Conservation (phyloP, 2,888 invertebrate species). For the Perithous albicinctus region DNA sequence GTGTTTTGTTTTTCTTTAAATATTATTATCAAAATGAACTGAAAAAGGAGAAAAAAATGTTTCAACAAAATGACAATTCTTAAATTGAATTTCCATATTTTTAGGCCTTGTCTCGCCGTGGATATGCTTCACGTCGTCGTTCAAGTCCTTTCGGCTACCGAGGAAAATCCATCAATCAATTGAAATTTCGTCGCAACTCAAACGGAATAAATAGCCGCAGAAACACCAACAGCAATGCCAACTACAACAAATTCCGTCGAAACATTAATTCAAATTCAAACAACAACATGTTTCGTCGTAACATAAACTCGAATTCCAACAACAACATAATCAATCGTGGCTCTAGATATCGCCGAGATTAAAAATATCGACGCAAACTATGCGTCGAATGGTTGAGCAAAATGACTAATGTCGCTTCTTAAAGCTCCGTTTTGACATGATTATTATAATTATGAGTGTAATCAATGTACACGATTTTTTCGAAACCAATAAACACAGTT, state of each 20-base stretch:
- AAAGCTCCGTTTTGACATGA: neutral
- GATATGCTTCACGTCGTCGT: too few relatives aligned
- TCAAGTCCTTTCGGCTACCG: too few relatives aligned
- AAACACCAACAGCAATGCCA: conserved; percentile 11
- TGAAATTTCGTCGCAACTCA: too few relatives aligned
- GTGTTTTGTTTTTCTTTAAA: too few relatives aligned
- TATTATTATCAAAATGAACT: too few relatives aligned
- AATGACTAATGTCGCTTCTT: neutral
- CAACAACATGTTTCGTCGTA: neutral
- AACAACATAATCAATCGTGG: neutral
- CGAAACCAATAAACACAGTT: neutral
- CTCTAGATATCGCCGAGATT: neutral
- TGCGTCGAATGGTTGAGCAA: neutral
- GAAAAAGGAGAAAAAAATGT: too few relatives aligned
- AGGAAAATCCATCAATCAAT: too few relatives aligned
- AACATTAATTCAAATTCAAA: conserved; percentile 10
- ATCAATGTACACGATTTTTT: neutral
- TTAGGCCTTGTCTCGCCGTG: too few relatives aligned
- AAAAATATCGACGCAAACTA: neutral
- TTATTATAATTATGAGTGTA: neutral
- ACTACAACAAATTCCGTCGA: neutral
- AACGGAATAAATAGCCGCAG: too few relatives aligned
- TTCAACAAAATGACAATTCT: too few relatives aligned
- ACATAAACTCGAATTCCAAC: neutral
- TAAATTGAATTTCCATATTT: too few relatives aligned